Evolutionary conservation across 2,888 invertebrate species (phyloP).

Genomic region (Carpatolechia fugitivella): DNA sequence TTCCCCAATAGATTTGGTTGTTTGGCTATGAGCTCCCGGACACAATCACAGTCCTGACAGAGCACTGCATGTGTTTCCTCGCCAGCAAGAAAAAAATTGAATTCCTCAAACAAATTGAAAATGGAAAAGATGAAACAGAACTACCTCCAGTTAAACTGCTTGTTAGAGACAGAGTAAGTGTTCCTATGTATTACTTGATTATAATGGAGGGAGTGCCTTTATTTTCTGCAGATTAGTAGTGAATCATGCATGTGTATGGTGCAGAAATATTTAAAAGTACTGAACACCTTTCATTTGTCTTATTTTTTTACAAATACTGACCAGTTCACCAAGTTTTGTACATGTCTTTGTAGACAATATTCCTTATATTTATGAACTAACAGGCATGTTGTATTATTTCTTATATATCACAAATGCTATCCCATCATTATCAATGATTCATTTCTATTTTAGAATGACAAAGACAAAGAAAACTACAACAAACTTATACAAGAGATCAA

Average conservation of each 20-base stretch:
- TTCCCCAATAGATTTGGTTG: slow-evolving; percentile 89
- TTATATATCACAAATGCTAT: no score
- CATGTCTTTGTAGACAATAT: no score
- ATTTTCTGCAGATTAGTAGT: no score
- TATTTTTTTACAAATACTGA: no score
- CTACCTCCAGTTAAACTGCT: slow-evolving; percentile 92
- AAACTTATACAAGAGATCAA: slow-evolving; percentile 89
- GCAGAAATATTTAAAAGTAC: no score
- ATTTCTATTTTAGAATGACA: slow-evolving; percentile 84
- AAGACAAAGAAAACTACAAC: slow-evolving; percentile 94
- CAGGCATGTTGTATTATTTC: no score
- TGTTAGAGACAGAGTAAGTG: slow-evolving; percentile 91
- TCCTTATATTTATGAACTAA: no score
- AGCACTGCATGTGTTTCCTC: slow-evolving; percentile 91
- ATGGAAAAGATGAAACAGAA: slow-evolving; percentile 87
- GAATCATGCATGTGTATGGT: background rate
- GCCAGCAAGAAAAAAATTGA: slow-evolving; percentile 99
- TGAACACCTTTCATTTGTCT: no score
- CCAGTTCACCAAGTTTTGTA: no score
- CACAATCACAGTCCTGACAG: slow-evolving; percentile 94
- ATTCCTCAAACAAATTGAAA: slow-evolving; percentile 94
- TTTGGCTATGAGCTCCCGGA: slow-evolving; percentile 98
- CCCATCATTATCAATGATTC: no score
- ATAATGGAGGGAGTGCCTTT: no score
- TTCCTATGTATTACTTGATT: background rate